These are phyloP conservation scores for Trissolcus brochymenae DNA, from an alignment of 2,888 invertebrate genomes.

Conservation along the genomic window DNA sequence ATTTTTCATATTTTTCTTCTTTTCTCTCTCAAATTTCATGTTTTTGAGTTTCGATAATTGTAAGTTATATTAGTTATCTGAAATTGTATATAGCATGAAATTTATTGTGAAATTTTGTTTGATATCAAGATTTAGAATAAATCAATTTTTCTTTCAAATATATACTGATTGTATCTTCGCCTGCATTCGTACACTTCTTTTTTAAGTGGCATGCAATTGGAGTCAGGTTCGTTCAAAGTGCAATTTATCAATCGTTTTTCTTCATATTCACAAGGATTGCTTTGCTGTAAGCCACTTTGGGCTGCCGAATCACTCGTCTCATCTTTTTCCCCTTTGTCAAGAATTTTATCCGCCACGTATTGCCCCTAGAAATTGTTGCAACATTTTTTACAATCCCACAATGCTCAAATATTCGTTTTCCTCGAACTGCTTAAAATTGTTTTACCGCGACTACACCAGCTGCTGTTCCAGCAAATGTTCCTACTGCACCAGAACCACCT, in stretches of 20 bases:
- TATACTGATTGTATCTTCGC: conserved; percentile 18
- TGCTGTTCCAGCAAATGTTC: conserved; percentile 62
- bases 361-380: conserved; percentile 14
- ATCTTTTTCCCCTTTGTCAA: conserved; percentile 34
- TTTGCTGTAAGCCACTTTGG: conserved; percentile 3
- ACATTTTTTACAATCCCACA: neutral
- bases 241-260: conserved; percentile 57
- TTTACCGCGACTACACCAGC: conserved; percentile 62
- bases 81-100: conserved; percentile 1
- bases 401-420: neutral
- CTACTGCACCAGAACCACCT: conserved; percentile 54
- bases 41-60: neutral
- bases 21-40: neutral
- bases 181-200: conserved; percentile 55
- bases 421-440: neutral
- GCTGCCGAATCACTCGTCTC: conserved; percentile 17
- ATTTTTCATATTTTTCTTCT: neutral
- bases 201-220: conserved; percentile 56
- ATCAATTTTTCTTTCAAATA: neutral
- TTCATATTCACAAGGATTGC: conserved; percentile 55
- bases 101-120: conserved; percentile 4
- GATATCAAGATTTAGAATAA: conserved; percentile 2
- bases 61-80: neutral
- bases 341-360: conserved; percentile 31
- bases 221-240: conserved; percentile 44